Evolutionary conservation across 2,888 invertebrate genomes (phyloP).

Genomic region (Dysmachus trigonus): DNA sequence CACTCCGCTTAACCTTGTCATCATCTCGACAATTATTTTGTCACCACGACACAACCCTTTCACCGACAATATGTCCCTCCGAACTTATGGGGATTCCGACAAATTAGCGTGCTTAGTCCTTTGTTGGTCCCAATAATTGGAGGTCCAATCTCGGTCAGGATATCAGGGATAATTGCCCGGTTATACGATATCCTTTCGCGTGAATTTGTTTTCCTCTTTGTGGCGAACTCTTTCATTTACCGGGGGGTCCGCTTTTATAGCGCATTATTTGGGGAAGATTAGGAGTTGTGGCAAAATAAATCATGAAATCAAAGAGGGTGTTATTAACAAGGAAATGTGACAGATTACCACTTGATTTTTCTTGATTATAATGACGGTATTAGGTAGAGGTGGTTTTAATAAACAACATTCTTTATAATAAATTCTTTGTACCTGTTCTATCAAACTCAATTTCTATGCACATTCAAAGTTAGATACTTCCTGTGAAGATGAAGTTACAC

Average conservation of each 20-base stretch:
- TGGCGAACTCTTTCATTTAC: conserved; percentile 20
- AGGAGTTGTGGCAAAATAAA: not conserved
- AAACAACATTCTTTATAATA: too few species aligned
- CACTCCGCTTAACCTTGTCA: conserved; percentile 30
- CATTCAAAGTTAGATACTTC: too few species aligned
- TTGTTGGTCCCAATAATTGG: conserved; percentile 12
- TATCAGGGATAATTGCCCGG: conserved; percentile 24
- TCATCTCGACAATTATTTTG: conserved; percentile 27
- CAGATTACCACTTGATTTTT: not conserved
- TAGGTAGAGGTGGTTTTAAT: not conserved
- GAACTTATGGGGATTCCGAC: not conserved
- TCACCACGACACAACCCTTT: conserved; percentile 24
- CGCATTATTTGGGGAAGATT: not conserved
- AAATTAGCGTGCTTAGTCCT: conserved; percentile 27
- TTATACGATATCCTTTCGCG: conserved; percentile 20
- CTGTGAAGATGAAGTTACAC: too few species aligned
- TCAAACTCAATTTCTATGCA: too few species aligned
- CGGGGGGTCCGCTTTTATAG: not conserved
- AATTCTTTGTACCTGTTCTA: too few species aligned
- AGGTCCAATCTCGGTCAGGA: not conserved
- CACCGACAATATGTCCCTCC: not conserved
- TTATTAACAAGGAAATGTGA: not conserved
- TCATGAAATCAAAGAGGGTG: not conserved
- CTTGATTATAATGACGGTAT: not conserved
- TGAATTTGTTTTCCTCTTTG: conserved; percentile 17